phyloP scores from a whole-genome alignment of 2,113 vertebrate species.

The Gymnarchus niloticus region DNA sequence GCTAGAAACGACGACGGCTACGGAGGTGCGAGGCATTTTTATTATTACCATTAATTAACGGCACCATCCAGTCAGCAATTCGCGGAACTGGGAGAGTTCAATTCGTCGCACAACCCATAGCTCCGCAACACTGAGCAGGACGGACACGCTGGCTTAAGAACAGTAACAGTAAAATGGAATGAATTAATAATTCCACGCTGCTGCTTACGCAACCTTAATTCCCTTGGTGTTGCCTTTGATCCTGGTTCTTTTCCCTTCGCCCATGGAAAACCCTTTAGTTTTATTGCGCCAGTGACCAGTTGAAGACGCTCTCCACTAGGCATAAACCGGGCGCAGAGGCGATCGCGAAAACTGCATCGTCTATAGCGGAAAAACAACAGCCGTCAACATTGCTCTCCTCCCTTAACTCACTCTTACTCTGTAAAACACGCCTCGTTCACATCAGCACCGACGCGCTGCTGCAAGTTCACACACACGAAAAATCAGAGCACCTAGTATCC shows the following conservation, averaged over 20 bases:
- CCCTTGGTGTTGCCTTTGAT: neutral
- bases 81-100: neutral
- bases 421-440: neutral
- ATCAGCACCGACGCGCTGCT: neutral
- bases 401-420: neutral
- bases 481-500: conserved; percentile 1
- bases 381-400: neutral
- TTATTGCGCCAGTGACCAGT: neutral
- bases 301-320: neutral
- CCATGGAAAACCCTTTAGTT: conserved; percentile 3
- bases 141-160: neutral
- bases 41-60: conserved; percentile 4
- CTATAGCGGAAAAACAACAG: neutral
- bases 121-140: neutral
- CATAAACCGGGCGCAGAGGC: neutral
- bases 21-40: conserved; percentile 3
- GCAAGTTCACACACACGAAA: neutral
- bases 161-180: neutral
- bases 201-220: neutral
- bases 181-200: conserved; percentile 3
- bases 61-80: conserved; percentile 12
- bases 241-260: neutral
- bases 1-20: neutral
- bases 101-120: neutral
- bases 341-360: conserved; percentile 2